A percentile compares a stretch with the other conserved stretches of the same genome.
Evolutionary conservation across 2,797 vertebrate genomes (phyloP).

Genomic region (Scleropages formosus): DNA sequence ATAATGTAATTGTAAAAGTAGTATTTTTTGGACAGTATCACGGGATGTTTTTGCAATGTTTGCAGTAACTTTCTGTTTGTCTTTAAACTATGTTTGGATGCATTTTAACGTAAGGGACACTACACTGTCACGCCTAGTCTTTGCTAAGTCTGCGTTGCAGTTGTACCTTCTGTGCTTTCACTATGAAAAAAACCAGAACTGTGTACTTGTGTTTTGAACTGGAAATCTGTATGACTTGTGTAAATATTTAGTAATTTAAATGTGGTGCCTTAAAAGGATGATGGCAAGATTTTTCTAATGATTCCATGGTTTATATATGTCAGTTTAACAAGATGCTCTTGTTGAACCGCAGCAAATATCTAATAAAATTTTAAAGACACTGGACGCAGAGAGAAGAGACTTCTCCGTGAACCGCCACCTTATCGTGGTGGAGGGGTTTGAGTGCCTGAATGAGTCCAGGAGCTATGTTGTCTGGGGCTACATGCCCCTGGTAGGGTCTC

Average conservation of each 20-base stretch:
- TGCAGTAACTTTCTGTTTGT: too few species aligned
- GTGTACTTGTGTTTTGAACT: conserved; percentile 4
- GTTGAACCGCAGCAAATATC: not conserved
- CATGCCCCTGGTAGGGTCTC: too few species aligned
- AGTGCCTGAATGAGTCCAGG: too few species aligned
- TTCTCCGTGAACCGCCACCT: too few species aligned
- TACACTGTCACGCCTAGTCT: not conserved
- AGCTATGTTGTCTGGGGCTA: too few species aligned
- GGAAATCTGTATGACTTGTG: conserved; percentile 26
- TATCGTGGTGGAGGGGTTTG: too few species aligned
- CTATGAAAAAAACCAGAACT: not conserved
- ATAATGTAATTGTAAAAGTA: too few species aligned
- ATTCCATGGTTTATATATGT: conserved; percentile 22
- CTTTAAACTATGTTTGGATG: too few species aligned
- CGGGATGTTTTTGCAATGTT: too few species aligned
- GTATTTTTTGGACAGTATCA: too few species aligned
- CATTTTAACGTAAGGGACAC: not conserved
- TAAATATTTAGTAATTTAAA: conserved; percentile 23
- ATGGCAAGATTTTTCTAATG: not conserved
- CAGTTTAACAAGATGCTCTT: conserved; percentile 15
- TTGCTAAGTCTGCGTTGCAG: not conserved
- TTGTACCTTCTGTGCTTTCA: too few species aligned
- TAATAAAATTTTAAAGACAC: not conserved
- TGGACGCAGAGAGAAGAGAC: too few species aligned
- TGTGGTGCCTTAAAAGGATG: not conserved